Evolutionary conservation across 2,797 vertebrate species (phyloP), one percentile per base, ranked within the genome.

Genomic region (Hemibagrus guttatus): DNA sequence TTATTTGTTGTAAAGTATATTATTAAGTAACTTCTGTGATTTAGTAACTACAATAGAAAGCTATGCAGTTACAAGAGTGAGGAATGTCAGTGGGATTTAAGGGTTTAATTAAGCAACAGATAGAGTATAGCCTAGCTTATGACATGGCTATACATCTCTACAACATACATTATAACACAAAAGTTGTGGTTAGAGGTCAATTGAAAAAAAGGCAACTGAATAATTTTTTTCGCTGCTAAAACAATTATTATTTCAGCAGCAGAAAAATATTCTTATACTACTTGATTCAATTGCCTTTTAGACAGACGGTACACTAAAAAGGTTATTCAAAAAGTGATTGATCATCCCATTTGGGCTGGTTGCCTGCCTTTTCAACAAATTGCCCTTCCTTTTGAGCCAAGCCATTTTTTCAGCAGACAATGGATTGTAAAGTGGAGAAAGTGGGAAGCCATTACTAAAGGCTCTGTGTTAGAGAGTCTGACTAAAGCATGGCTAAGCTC

Each of bases 401-500:
- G 6, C 74, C 1, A 42, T 80, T 63, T 80, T 17, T n/a, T 80
- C 35, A 42, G 58, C 6, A 7, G 23, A 81, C 58, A 28, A 63
- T 66, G n/a, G 26, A 82, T 31, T 68, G 9, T 21, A 82, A 54
- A 68, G 17, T 23, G 46, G 46, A 54, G 28, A 54, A 68, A 68
- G 19, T 35, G 46, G n/a, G n/a, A 82, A 52, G 63, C n/a, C 1
- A 17, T 46, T 81, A 61, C 39, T 78, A 85, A 63, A 85, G 80
- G 28, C 84, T 91, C 69, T 28, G 28, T 59, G 42, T 87, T 81
- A 61, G 64, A 58, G 58, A 46, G 64, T 13, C 58, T 42, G 71
- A 86, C 71, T 79, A 64, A 89, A 84, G 56, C 26, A 56, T 91
- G 89, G 83, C 87, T 88, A 82, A 75, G 85, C 74, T 76, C 42